Evolutionary conservation across 2,888 invertebrate species (phyloP), one percentile per base, ranked within the genome.

Genomic region (Actias luna): DNA sequence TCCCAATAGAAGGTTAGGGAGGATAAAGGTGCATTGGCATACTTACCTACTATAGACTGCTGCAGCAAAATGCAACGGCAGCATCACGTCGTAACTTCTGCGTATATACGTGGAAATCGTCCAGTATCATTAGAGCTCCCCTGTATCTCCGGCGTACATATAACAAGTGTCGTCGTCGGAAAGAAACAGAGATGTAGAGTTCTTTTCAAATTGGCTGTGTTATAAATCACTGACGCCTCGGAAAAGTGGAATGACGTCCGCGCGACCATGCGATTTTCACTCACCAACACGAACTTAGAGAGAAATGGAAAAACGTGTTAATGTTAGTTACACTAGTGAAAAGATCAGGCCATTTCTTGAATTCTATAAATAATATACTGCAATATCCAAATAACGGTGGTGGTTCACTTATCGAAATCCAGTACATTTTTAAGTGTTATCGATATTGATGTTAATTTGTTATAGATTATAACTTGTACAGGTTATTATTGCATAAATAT

Each of bases 171-270:
- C 64, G 64, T 68, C 73, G 70, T 75, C 72, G 75, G 65, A 66
- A 70, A 65, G 66, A 63, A 68, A 73, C 69, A 73, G 63, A 77
- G 70, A 71, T 69, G 71, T 68, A 61, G 65, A 80, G 88, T 65
- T 83, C 89, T 71, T 64, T 66, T 64, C 75, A 82, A 52, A 67
- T 60, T 84, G 82, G 91, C 73, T 73, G 71, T 67, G 74, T 84
- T 83, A 79, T 83, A 80, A 85, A 85, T 83, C 86, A 87, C 84
- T 84, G 83, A 88, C 82, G 84, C 85, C 79, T 87, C 83, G 88
- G 89, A 91, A 92, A 92, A 92, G 92, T 92, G 88, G 92, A 91
- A 89, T 92, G 91, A 91, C 89, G 90, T 89, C 85, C 88, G 85
- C 83, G 75, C 81, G 80, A 77, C 85, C 84, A 85, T 83, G 86